Conservation (phyloP, 2,888 invertebrate species). For the Myopa testacea region DNA sequence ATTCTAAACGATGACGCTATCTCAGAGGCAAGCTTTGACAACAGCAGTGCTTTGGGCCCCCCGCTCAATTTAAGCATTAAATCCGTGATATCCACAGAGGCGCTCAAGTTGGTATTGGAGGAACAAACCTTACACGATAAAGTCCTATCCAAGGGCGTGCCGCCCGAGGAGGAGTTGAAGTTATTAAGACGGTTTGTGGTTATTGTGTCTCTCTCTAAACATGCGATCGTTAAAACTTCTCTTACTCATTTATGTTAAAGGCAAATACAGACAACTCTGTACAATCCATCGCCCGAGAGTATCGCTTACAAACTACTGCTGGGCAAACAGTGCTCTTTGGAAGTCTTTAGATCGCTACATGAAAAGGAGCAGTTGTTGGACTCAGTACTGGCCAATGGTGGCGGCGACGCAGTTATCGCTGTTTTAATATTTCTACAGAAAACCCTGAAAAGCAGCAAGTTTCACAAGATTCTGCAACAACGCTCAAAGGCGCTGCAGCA, state of each 20-base stretch:
- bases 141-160: constrained; percentile 61
- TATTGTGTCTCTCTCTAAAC: neutral
- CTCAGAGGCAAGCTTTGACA: constrained; percentile 66
- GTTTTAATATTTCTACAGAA: constrained; percentile 80
- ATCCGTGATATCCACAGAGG: constrained; percentile 62
- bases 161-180: constrained; percentile 66
- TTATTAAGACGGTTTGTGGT: constrained; percentile 54
- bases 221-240: neutral
- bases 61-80: constrained; percentile 63
- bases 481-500: constrained; percentile 79
- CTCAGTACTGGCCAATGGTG: constrained; percentile 77
- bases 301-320: constrained; percentile 68
- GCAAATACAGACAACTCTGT: constrained; percentile 61
- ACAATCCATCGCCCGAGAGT: constrained; percentile 60
- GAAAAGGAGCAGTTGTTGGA: constrained; percentile 80
- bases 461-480: constrained; percentile 77
- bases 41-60: constrained; percentile 52
- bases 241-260: constrained; percentile 32
- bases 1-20: constrained; percentile 63
- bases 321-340: constrained; percentile 69
- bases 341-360: constrained; percentile 72
- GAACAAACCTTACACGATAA: constrained; percentile 62
- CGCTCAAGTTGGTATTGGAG: constrained; percentile 58
- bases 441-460: constrained; percentile 78
- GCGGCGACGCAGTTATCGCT: constrained; percentile 79